Percentiles rank a stretch among this genome's conserved stretches.
Evolutionary conservation across 2,888 invertebrate species (phyloP).

Genomic region (Leptura quadrifasciata): DNA sequence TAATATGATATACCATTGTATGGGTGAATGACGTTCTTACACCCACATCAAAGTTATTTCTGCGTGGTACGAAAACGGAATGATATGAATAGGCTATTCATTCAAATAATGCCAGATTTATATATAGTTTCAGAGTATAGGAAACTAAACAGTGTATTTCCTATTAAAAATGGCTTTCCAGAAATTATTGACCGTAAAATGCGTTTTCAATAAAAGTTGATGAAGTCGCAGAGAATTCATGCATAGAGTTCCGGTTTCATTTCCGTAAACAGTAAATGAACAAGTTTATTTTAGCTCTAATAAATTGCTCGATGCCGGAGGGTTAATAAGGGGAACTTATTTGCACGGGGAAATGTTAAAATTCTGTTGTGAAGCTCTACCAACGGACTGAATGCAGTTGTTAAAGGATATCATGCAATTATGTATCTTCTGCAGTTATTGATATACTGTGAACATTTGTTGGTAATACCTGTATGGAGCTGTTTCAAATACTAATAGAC

Average conservation of each 20-base stretch:
- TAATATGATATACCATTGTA: neutral
- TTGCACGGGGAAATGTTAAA: neutral
- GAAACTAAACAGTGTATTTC: neutral
- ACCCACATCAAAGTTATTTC: conserved; percentile 1
- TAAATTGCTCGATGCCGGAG: neutral
- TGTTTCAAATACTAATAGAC: too few species aligned
- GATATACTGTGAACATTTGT: too few species aligned
- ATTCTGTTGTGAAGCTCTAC: too few species aligned
- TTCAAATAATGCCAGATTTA: neutral
- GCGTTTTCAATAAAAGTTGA: neutral
- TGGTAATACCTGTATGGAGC: too few species aligned
- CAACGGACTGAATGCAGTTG: neutral
- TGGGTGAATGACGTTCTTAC: neutral
- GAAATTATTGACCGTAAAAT: neutral
- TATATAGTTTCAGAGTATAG: neutral
- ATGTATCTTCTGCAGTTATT: too few species aligned
- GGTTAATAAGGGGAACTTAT: neutral
- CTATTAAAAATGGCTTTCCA: neutral
- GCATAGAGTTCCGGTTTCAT: neutral
- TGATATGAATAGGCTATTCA: neutral
- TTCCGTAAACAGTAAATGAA: conserved; percentile 4
- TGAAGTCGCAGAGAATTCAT: neutral
- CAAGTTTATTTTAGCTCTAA: neutral
- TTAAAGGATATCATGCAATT: neutral
- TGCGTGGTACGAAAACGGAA: neutral